These are phyloP conservation scores for Carassius auratus DNA, from an alignment of 2,113 vertebrate genomes.

Conservation along the genomic window DNA sequence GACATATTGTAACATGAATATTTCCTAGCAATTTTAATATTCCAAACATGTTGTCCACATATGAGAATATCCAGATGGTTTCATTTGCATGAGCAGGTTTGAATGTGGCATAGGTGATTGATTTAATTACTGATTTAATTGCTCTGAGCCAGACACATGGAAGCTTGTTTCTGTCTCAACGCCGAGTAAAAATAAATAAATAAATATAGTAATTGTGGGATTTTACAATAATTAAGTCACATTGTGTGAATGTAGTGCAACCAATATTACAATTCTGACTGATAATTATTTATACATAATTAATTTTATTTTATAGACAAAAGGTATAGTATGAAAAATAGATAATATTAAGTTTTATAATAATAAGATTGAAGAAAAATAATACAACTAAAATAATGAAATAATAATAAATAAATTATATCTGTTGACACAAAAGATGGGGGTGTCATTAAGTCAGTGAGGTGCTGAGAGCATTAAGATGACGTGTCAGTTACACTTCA, in stretches of 20 bases:
- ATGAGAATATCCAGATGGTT: not conserved
- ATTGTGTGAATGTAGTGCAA: not conserved
- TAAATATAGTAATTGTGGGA: not conserved
- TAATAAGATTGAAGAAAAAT: too few relatives aligned
- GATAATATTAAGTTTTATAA: not conserved
- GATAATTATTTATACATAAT: not conserved
- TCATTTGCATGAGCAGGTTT: not conserved
- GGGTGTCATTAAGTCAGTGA: not conserved
- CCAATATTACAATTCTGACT: not conserved
- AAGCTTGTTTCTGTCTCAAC: not conserved
- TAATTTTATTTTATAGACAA: not conserved
- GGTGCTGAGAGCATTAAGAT: not conserved
- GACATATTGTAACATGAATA: not conserved
- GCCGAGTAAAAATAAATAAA: not conserved
- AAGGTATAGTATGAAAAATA: not conserved
- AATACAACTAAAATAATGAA: not conserved
- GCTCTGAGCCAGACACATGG: not conserved
- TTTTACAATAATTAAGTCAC: not conserved
- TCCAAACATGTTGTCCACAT: not conserved
- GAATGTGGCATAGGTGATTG: not conserved
- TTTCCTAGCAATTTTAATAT: not conserved
- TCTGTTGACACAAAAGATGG: not conserved
- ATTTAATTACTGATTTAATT: not conserved
- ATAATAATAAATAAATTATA: not conserved
- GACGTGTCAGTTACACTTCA: not conserved